Evolutionary conservation across 2,113 vertebrate species (phyloP).

Genomic region (Rhinoptilus africanus): DNA sequence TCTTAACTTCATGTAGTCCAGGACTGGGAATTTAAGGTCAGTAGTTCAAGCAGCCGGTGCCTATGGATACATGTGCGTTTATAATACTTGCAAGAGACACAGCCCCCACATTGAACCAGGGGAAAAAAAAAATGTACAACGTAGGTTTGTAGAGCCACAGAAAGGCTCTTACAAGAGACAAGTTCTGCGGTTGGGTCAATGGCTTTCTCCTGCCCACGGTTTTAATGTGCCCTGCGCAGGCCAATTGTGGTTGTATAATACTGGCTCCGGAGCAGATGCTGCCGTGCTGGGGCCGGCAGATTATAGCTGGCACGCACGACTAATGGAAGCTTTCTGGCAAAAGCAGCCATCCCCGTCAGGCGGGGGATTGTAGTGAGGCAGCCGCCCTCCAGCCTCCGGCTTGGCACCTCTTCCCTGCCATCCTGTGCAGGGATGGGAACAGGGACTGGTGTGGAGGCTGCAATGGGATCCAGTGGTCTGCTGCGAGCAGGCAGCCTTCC

Average conservation of each 20-base stretch:
- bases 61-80: neutral
- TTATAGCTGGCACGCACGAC: conserved; percentile 61
- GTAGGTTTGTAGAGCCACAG: neutral
- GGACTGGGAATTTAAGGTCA: neutral
- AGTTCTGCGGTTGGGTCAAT: neutral
- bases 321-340: conserved; percentile 61
- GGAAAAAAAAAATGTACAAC: accelerated
- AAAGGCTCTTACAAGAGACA: neutral
- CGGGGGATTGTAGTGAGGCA: neutral
- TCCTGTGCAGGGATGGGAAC: neutral
- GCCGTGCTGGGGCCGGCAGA: conserved; percentile 11
- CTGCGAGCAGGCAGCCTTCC: neutral
- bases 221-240: neutral
- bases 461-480: accelerated
- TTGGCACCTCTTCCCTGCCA: neutral
- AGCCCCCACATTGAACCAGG: neutral
- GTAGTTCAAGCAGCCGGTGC: neutral
- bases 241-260: conserved; percentile 66
- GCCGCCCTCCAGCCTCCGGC: neutral
- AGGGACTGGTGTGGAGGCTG: accelerated
- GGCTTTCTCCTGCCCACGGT: neutral
- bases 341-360: neutral
- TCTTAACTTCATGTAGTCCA: neutral
- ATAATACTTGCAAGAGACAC: neutral
- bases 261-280: conserved; percentile 58